Percentiles rank a stretch among this genome's conserved stretches.
Conservation (phyloP, 2,888 invertebrate species). For the Scaeva pyrastri region DNA sequence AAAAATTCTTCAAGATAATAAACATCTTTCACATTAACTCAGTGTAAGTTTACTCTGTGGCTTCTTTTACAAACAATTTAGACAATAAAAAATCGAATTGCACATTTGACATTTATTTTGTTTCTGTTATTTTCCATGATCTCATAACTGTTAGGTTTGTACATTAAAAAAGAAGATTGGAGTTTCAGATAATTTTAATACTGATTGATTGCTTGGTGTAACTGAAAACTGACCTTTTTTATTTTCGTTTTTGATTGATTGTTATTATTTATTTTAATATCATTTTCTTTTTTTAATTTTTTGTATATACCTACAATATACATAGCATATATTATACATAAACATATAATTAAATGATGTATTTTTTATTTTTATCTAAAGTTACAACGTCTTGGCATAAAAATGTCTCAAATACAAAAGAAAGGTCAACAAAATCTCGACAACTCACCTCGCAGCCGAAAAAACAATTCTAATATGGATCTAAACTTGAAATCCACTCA, state of each 20-base stretch:
- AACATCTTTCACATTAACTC: too few relatives aligned
- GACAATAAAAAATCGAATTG: too few relatives aligned
- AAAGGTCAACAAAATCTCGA: slow-evolving; percentile 75
- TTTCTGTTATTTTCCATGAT: too few relatives aligned
- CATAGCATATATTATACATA: neutral
- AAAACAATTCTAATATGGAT: slow-evolving; percentile 78
- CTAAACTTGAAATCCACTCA: slow-evolving; percentile 55
- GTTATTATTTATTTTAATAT: neutral
- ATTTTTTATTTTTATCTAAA: slow-evolving; percentile 45
- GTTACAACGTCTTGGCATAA: slow-evolving; percentile 77
- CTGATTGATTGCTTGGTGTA: slow-evolving; percentile 23
- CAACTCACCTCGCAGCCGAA: slow-evolving; percentile 66
- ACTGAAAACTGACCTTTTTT: too few relatives aligned
- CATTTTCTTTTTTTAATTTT: neutral
- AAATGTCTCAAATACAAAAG: slow-evolving; percentile 77
- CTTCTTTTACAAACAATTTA: too few relatives aligned
- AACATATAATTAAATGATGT: neutral
- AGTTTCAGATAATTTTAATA: slow-evolving; percentile 14
- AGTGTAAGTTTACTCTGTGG: too few relatives aligned
- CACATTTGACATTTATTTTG: too few relatives aligned
- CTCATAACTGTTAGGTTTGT: too few relatives aligned
- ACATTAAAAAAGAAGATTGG: too few relatives aligned
- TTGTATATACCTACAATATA: too few relatives aligned
- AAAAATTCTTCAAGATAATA: too few relatives aligned
- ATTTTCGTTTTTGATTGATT: slow-evolving; percentile 14